These are phyloP conservation scores for Pomacea canaliculata DNA, from an alignment of 2,888 invertebrate species.

Conservation along the genomic window DNA sequence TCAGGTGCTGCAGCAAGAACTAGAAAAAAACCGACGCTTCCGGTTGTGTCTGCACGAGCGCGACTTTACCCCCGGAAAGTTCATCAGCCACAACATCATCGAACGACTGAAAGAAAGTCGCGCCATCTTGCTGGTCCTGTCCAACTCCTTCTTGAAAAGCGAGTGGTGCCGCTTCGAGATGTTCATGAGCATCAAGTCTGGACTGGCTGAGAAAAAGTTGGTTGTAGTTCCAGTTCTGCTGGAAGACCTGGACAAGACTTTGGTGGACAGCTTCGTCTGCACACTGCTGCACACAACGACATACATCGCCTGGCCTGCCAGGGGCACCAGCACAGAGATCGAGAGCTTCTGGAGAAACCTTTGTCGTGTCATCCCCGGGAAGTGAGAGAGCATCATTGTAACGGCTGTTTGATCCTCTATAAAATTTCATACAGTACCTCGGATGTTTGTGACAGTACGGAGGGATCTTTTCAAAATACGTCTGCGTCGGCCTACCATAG, in stretches of 20 bases:
- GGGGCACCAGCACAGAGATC: background rate
- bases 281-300: slow-evolving; percentile 3
- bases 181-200: slow-evolving; percentile 8
- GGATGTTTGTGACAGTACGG: too few species aligned
- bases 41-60: slow-evolving; percentile 18
- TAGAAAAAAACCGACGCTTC: slow-evolving; percentile 3
- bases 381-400: background rate
- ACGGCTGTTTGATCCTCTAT: too few species aligned
- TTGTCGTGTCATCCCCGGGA: background rate
- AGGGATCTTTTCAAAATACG: too few species aligned
- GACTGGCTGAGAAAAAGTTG: background rate
- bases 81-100: slow-evolving; percentile 24
- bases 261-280: slow-evolving; percentile 5
- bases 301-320: background rate
- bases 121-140: slow-evolving; percentile 13
- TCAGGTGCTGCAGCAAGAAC: background rate
- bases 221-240: background rate
- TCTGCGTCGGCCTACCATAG: too few species aligned
- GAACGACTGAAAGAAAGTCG: slow-evolving; percentile 17
- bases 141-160: slow-evolving; percentile 16
- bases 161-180: slow-evolving; percentile 24
- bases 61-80: slow-evolving; percentile 10
- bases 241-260: slow-evolving; percentile 1
- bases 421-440: too few species aligned
- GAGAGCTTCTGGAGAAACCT: background rate